Conservation (phyloP, 1,140 invertebrate species). For the Helicorthomorpha holstii region DNA sequence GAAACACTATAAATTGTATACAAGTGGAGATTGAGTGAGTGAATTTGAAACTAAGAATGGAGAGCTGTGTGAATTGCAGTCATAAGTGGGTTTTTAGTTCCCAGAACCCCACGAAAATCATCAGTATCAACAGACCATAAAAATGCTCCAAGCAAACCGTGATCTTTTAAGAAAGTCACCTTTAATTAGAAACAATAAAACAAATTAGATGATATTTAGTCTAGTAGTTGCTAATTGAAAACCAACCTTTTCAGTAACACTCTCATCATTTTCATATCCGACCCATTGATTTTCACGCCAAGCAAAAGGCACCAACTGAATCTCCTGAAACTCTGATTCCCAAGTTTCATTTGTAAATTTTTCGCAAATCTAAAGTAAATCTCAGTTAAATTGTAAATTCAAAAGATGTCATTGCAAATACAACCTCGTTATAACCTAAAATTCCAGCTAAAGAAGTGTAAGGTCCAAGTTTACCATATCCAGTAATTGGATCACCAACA, state of each 20-base stretch:
- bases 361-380: constrained; percentile 1
- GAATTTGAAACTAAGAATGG: neutral
- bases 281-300: constrained; percentile 61
- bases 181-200: too few relatives aligned
- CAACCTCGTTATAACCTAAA: constrained; percentile 30
- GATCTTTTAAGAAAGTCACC: too few relatives aligned
- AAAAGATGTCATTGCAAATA: neutral
- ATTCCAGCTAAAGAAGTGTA: constrained; percentile 21
- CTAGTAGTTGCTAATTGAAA: too few relatives aligned
- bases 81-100: constrained; percentile 19
- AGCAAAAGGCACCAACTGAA: neutral
- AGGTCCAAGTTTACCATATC: constrained; percentile 17
- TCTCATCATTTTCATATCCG: constrained; percentile 48
- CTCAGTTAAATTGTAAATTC: neutral
- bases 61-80: constrained; percentile 12
- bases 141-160: too few relatives aligned
- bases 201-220: too few relatives aligned
- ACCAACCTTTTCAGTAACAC: constrained; percentile 44
- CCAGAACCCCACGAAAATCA: constrained; percentile 20
- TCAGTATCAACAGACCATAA: too few relatives aligned
- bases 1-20: too few relatives aligned
- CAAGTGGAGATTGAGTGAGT: too few relatives aligned
- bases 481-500: constrained; percentile 17
- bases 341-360: constrained; percentile 9
- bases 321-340: constrained; percentile 19